Percentiles rank a stretch among this genome's conserved stretches.
phyloP scores from a whole-genome alignment of 2,797 vertebrate species.

The Takifugu rubripes region DNA sequence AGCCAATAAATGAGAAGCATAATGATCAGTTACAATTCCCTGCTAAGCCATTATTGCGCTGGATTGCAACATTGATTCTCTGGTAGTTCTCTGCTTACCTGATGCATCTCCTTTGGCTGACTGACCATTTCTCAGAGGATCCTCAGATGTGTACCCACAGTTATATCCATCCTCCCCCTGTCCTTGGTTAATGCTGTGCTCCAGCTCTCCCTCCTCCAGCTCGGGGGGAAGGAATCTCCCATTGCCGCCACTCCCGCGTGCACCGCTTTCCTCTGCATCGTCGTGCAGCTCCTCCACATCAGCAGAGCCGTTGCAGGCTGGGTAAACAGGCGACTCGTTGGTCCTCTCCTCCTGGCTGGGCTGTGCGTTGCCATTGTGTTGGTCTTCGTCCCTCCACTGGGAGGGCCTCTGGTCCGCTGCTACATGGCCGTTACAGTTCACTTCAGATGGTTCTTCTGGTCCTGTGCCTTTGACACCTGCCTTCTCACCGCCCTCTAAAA shows the following conservation, averaged over 20 bases:
- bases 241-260: slow-evolving; percentile 23
- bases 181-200: slow-evolving; percentile 44
- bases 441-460: slow-evolving; percentile 68
- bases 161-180: slow-evolving; percentile 38
- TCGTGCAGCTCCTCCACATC: slow-evolving; percentile 43
- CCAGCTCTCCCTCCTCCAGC: slow-evolving; percentile 58
- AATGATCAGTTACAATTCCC: slow-evolving; percentile 7
- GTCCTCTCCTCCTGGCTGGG: slow-evolving; percentile 36
- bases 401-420: slow-evolving; percentile 49
- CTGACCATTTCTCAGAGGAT: slow-evolving; percentile 70
- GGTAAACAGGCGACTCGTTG: slow-evolving; percentile 28
- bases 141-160: slow-evolving; percentile 50
- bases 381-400: slow-evolving; percentile 67
- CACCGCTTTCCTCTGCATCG: slow-evolving; percentile 37
- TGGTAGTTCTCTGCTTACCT: neutral
- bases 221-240: slow-evolving; percentile 30
- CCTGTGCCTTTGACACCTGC: slow-evolving; percentile 55
- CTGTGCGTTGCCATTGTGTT: slow-evolving; percentile 72
- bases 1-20: slow-evolving; percentile 3
- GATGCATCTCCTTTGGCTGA: slow-evolving; percentile 13
- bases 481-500: slow-evolving; percentile 47
- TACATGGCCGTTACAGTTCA: slow-evolving; percentile 89
- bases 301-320: slow-evolving; percentile 66
- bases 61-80: neutral
- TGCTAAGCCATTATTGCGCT: slow-evolving; percentile 1